Percentiles rank a stretch among this genome's conserved stretches.
These are phyloP conservation scores for Eurytemora carolleeae DNA, from an alignment of 1,140 invertebrate species.

Conservation along the genomic window DNA sequence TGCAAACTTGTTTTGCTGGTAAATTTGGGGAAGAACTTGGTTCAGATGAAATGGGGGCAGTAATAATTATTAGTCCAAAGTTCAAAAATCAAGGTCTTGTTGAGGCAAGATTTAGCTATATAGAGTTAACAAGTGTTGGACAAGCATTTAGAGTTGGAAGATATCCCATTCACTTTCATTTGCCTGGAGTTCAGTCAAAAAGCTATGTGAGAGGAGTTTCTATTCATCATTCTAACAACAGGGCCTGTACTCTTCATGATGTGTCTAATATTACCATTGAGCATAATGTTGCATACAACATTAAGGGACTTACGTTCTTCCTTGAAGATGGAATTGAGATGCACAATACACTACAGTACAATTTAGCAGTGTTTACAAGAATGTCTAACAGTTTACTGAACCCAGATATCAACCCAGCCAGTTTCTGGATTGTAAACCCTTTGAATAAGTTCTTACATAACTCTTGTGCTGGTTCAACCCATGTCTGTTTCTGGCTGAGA, in stretches of 20 bases:
- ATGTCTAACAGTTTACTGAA: conserved; percentile 16
- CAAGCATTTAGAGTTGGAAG: conserved; percentile 17
- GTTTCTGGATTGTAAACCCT: conserved; percentile 15
- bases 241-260: conserved; percentile 17
- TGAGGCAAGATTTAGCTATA: conserved; percentile 12
- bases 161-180: conserved; percentile 18
- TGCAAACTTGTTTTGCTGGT: conserved; percentile 17
- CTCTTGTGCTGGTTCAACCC: conserved; percentile 16
- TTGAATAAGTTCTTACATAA: conserved; percentile 9
- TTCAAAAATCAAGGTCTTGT: conserved; percentile 15
- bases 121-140: conserved; percentile 17
- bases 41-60: conserved; percentile 16
- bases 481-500: conserved; percentile 18
- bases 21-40: conserved; percentile 15
- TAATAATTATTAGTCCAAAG: conserved; percentile 16
- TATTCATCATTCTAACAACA: conserved; percentile 18
- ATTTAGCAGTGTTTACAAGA: conserved; percentile 16
- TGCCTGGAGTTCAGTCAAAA: conserved; percentile 15
- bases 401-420: conserved; percentile 16
- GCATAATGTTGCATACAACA: neutral
- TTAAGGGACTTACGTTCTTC: conserved; percentile 18
- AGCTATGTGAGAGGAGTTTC: conserved; percentile 16
- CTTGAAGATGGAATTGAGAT: conserved; percentile 18
- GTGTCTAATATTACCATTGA: conserved; percentile 10
- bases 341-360: conserved; percentile 17